phyloP scores from a whole-genome alignment of 92 coral and sea anemone genomes.

The Epizoanthus illoricatus region DNA sequence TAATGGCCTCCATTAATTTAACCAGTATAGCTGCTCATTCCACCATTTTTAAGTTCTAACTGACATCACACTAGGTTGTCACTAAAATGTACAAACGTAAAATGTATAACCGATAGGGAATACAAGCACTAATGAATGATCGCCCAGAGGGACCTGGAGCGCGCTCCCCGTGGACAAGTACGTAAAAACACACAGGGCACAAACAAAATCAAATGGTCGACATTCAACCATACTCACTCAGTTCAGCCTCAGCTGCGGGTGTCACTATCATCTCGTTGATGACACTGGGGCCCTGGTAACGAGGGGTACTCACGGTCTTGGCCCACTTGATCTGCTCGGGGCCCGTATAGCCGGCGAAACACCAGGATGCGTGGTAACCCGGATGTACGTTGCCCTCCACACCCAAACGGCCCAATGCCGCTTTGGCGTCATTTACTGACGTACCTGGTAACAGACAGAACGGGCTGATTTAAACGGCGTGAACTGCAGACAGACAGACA shows the following conservation, averaged over 20 bases:
- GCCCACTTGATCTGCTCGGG: conserved; percentile 94
- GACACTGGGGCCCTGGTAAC: conserved; percentile 91
- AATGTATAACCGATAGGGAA: no score
- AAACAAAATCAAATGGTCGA: no score
- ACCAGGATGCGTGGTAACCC: conserved; percentile 99
- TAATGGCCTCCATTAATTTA: neutral
- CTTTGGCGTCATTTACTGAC: conserved; percentile 89
- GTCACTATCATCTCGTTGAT: conserved; percentile 88
- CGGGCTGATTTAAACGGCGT: neutral
- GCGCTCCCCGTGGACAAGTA: no score
- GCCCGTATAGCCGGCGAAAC: conserved; percentile 95
- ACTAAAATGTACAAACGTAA: no score
- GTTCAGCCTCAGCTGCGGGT: conserved; percentile 90
- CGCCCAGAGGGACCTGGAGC: no score
- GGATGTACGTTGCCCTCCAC: conserved; percentile 95
- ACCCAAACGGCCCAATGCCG: conserved; percentile 71
- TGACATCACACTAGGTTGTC: no score
- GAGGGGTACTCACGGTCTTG: conserved; percentile 69
- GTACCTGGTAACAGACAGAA: conserved; percentile 60
- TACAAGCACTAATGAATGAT: no score
- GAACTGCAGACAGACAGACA: neutral
- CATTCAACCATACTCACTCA: conserved; percentile 58
- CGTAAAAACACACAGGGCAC: no score
- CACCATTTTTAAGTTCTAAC: no score
- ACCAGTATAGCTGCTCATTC: neutral